These are phyloP conservation scores for Poeciliopsis retropinna DNA, from an alignment of 2,113 vertebrate genomes.

Conservation along the genomic window DNA sequence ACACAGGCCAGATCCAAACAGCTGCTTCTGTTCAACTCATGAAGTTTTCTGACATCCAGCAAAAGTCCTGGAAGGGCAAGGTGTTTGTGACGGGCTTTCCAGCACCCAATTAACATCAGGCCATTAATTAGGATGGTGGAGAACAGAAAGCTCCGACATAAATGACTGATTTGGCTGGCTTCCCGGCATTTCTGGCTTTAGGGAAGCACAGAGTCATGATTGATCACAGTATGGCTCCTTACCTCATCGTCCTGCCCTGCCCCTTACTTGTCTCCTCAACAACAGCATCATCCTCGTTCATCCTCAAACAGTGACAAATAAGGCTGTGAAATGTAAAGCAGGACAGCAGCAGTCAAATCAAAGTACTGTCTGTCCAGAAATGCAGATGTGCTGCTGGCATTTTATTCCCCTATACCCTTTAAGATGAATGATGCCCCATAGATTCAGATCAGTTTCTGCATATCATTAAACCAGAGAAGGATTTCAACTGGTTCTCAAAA, in stretches of 20 bases:
- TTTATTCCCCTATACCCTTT: constrained; percentile 2
- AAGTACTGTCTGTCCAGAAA: constrained; percentile 14
- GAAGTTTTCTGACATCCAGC: constrained; percentile 2
- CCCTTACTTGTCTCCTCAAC: constrained; percentile 9
- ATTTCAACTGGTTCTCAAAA: constrained; percentile 8
- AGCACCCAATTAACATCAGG: constrained; percentile 47
- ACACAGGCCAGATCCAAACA: not conserved
- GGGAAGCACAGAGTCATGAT: constrained; percentile 33
- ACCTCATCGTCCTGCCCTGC: not conserved
- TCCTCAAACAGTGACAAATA: constrained; percentile 23
- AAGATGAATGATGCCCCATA: constrained; percentile 4
- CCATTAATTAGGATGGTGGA: constrained; percentile 49
- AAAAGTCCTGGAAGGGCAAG: constrained; percentile 26
- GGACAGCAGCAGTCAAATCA: constrained; percentile 3
- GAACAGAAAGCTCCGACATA: constrained; percentile 42
- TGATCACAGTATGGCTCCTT: constrained; percentile 13
- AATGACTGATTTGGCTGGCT: constrained; percentile 67
- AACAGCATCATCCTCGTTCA: constrained; percentile 3
- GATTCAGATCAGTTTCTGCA: constrained; percentile 25
- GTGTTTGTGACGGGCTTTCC: constrained; percentile 30
- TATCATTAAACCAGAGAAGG: not conserved
- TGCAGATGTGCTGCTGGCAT: constrained; percentile 11
- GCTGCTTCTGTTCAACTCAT: not conserved
- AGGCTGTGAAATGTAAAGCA: constrained; percentile 23
- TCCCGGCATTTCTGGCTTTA: constrained; percentile 34